phyloP scores from a whole-genome alignment of 2,888 invertebrate species.

The Heteropelma amictum region DNA sequence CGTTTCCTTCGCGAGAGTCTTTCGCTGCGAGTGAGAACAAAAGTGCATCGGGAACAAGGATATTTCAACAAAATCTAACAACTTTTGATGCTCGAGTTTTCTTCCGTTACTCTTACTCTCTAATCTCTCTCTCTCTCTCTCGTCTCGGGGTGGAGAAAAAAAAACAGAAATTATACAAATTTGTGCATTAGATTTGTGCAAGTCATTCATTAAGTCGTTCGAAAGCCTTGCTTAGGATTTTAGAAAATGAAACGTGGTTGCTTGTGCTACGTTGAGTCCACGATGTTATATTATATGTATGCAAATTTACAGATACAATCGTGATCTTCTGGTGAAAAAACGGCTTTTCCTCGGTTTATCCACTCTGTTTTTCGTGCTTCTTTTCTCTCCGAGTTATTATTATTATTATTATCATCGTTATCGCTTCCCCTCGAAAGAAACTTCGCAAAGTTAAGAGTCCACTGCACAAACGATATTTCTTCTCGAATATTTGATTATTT shows the following conservation, averaged over 20 bases:
- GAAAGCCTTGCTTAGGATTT: slow-evolving; percentile 73
- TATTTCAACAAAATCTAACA: background rate
- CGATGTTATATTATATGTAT: slow-evolving; percentile 10
- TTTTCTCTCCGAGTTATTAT: background rate
- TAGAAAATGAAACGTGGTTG: slow-evolving; percentile 62
- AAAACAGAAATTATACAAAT: slow-evolving; percentile 60
- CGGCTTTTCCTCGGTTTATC: slow-evolving; percentile 5
- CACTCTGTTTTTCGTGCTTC: background rate
- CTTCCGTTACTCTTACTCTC: background rate
- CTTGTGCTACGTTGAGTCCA: slow-evolving; percentile 33
- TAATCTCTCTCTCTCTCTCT: slow-evolving; percentile 38
- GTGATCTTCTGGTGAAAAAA: slow-evolving; percentile 42
- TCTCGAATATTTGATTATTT: background rate
- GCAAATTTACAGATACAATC: background rate
- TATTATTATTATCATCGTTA: no score
- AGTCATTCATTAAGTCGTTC: slow-evolving; percentile 69
- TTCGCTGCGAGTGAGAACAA: no score
- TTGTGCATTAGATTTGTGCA: slow-evolving; percentile 72
- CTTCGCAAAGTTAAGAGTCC: background rate
- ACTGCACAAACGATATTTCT: slow-evolving; percentile 33
- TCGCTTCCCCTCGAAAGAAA: no score
- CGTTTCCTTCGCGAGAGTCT: no score
- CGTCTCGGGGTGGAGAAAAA: slow-evolving; percentile 29
- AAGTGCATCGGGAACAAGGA: background rate
- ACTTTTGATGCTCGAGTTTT: background rate